Evolutionary conservation across 1,140 invertebrate species (phyloP).

Genomic region (Drosophila chauvacae): DNA sequence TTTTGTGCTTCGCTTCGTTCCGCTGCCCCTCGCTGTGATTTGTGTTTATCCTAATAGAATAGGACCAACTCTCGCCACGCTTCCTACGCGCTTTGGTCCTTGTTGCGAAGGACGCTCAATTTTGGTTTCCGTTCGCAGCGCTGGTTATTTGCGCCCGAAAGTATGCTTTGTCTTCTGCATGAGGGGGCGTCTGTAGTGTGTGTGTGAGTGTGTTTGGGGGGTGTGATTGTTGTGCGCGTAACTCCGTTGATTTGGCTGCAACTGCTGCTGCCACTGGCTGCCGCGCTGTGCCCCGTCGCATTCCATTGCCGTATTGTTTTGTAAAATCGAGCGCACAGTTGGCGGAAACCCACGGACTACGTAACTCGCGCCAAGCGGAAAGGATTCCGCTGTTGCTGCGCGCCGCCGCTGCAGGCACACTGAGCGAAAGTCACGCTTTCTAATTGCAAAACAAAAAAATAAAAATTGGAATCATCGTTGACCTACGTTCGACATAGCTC

Average conservation of each 20-base stretch:
- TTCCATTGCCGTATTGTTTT: conserved; percentile 66
- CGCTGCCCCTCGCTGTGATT: conserved; percentile 41
- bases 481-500: background rate
- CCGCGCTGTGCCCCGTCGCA: conserved; percentile 21
- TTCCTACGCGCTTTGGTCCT: conserved; percentile 31
- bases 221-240: conserved; percentile 60
- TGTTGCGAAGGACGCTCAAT: conserved; percentile 53
- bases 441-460: background rate
- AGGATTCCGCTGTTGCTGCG: conserved; percentile 47
- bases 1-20: conserved; percentile 24
- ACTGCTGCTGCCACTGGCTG: conserved; percentile 12
- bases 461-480: background rate
- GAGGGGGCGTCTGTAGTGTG: conserved; percentile 1
- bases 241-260: conserved; percentile 75
- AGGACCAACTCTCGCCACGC: conserved; percentile 16
- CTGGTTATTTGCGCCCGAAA: conserved; percentile 77
- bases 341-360: conserved; percentile 63
- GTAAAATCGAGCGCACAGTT: conserved; percentile 55
- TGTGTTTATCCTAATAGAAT: conserved; percentile 75
- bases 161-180: conserved; percentile 75
- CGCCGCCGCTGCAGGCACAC: conserved; percentile 13
- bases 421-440: conserved; percentile 3
- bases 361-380: conserved; percentile 59
- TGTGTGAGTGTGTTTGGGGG: conserved; percentile 8
- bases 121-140: conserved; percentile 65